Evolutionary conservation across 2,797 vertebrate genomes (phyloP).

Genomic region (Podargus strigoides): DNA sequence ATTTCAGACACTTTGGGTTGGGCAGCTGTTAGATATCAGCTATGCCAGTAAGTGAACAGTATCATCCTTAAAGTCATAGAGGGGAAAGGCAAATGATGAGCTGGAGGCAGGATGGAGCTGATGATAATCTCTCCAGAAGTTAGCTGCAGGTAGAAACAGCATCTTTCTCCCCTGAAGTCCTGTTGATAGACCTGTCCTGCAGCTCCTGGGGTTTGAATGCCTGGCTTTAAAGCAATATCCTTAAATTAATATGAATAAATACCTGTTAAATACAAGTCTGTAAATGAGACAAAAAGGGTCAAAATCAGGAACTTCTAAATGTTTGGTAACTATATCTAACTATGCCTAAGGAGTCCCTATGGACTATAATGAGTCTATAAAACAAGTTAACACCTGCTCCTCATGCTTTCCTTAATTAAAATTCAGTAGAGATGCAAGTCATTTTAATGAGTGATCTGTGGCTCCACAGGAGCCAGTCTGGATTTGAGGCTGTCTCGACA

Average conservation of each 20-base stretch:
- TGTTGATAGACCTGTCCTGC: not conserved
- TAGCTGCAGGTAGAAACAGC: not conserved
- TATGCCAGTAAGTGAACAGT: not conserved
- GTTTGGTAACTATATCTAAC: not conserved
- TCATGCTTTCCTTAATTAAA: constrained; percentile 39
- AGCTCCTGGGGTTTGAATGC: not conserved
- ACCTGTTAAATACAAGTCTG: not conserved
- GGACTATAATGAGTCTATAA: not conserved
- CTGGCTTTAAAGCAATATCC: not conserved
- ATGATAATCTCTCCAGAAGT: not conserved
- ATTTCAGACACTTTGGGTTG: not conserved
- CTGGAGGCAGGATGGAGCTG: not conserved
- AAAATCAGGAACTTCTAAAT: not conserved
- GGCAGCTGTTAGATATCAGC: not conserved
- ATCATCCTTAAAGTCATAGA: not conserved
- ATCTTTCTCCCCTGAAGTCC: not conserved
- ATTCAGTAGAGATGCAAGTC: not conserved
- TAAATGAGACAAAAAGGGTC: not conserved
- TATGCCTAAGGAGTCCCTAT: not conserved
- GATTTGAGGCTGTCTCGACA: not conserved
- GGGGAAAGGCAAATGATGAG: not conserved
- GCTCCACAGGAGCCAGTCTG: constrained; percentile 17
- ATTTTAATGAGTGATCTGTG: constrained; percentile 20
- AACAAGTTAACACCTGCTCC: constrained; percentile 34
- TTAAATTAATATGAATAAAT: not conserved